These are phyloP conservation scores for Ramazzottius varieornatus DNA, from an alignment of 2,888 invertebrate species.

Conservation along the genomic window DNA sequence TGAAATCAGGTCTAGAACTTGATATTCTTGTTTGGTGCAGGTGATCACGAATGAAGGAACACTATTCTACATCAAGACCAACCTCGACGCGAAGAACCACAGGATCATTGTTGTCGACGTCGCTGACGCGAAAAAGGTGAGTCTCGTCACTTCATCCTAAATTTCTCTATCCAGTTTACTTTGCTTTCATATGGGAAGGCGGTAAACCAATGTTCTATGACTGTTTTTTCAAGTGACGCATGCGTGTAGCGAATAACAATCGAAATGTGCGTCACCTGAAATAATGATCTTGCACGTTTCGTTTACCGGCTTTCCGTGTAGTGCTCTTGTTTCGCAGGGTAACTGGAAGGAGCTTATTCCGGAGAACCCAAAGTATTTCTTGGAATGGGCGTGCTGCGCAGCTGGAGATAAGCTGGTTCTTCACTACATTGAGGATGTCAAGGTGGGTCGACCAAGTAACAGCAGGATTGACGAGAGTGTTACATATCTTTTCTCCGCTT, in stretches of 20 bases:
- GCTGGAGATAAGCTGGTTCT: slow-evolving; percentile 57
- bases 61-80: slow-evolving; percentile 60
- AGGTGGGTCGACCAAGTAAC: slow-evolving; percentile 31
- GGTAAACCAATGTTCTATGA: background rate
- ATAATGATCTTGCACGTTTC: background rate
- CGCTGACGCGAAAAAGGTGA: slow-evolving; percentile 23
- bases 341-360: slow-evolving; percentile 57
- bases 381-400: slow-evolving; percentile 65
- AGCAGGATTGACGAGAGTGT: background rate
- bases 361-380: slow-evolving; percentile 56
- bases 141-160: slow-evolving; percentile 24
- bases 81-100: slow-evolving; percentile 74
- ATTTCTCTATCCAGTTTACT: background rate
- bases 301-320: slow-evolving; percentile 31
- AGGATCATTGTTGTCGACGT: slow-evolving; percentile 47
- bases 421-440: slow-evolving; percentile 74
- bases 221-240: no score
- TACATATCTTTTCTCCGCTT: slow-evolving; percentile 10
- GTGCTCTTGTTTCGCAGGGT: slow-evolving; percentile 29
- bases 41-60: slow-evolving; percentile 66
- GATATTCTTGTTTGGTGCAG: slow-evolving; percentile 32
- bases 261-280: background rate
- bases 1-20: no score
- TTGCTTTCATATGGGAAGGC: slow-evolving; percentile 7
- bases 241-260: background rate